phyloP scores from a whole-genome alignment of 2,888 invertebrate genomes.

The Parnassius orleans region DNA sequence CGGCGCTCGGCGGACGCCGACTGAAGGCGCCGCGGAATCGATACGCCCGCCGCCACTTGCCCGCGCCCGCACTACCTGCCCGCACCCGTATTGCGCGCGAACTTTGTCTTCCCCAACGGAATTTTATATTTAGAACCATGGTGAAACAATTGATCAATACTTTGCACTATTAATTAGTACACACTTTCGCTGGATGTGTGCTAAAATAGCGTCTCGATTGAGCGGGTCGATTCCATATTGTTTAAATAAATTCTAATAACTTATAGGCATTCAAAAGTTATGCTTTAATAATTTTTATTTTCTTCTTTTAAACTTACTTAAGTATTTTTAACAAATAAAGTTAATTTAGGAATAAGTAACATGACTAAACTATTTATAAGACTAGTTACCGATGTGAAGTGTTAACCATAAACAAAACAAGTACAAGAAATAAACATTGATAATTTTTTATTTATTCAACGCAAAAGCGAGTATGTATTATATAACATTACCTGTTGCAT shows the following conservation, averaged over 20 bases:
- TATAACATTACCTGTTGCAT: constrained; percentile 11
- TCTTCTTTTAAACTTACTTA: too few species aligned
- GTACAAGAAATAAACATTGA: too few species aligned
- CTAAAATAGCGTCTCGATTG: constrained; percentile 16
- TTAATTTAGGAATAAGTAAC: too few species aligned
- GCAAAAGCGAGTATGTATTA: background rate
- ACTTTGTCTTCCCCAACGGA: constrained; percentile 78
- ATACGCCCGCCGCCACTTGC: constrained; percentile 64
- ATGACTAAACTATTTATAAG: too few species aligned
- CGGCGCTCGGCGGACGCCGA: constrained; percentile 79
- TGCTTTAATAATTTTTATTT: too few species aligned
- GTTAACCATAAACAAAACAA: too few species aligned
- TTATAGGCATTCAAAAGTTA: background rate
- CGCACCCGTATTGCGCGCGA: constrained; percentile 78
- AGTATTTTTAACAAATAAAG: too few species aligned
- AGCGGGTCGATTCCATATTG: background rate
- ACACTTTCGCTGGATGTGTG: constrained; percentile 57
- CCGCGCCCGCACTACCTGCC: constrained; percentile 61
- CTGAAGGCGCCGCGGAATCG: constrained; percentile 77
- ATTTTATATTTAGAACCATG: constrained; percentile 81
- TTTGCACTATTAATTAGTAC: constrained; percentile 75
- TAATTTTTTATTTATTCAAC: too few species aligned
- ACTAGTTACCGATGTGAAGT: too few species aligned
- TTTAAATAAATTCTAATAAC: background rate
- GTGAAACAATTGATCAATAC: constrained; percentile 79